Base-by-base conservation (phyloP, 2,113 vertebrate genomes). In the Gavia stellata region DNA sequence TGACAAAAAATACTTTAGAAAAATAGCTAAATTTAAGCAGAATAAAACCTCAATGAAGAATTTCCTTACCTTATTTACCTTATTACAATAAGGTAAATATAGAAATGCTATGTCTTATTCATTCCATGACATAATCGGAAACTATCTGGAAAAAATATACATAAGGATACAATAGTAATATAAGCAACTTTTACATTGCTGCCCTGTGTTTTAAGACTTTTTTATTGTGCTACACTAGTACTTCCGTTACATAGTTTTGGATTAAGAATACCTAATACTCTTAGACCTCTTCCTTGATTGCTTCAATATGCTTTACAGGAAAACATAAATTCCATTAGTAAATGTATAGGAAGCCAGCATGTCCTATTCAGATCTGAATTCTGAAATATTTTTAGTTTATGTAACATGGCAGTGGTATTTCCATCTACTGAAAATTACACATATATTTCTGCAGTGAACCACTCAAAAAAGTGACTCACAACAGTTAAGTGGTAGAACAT, bases 401-500 rank as follows among this genome's bases (percentile, higher is more conserved):
- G 52, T 91, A 95, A 74, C 61, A 75, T 66, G 68, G 56, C 88
- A 95, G 34, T 78, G 52, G 36, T 86, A 84, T 94, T 94, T 96
- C 86, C 68, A 75, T 79, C 77, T 44, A 65, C 72, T 53, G 81
- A 84, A 94, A 91, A 81, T 72, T 84, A 34, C 81, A 77, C 26
- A 42, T 85, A 28, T 53, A 90, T 92, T 91, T 95, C 85, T 88
- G 70, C 74, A 81, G 50, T 17, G 65, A 86, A 62, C 61, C 70
- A 66, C 70, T 65, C 77, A 52, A 40, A 52, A 40, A 74, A 95
- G 55, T 88, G 94, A 91, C 65, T 92, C 92, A 93, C 47, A 81
- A 20, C 65, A 56, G 70, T 86, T 47, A 56, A 80, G 38, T 67
- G 59, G 26, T 23, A 78, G 82, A 96, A 93, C 42, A 88, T 81